Evolutionary conservation across 2,113 vertebrate species (phyloP).

Genomic region (Numida meleagris): DNA sequence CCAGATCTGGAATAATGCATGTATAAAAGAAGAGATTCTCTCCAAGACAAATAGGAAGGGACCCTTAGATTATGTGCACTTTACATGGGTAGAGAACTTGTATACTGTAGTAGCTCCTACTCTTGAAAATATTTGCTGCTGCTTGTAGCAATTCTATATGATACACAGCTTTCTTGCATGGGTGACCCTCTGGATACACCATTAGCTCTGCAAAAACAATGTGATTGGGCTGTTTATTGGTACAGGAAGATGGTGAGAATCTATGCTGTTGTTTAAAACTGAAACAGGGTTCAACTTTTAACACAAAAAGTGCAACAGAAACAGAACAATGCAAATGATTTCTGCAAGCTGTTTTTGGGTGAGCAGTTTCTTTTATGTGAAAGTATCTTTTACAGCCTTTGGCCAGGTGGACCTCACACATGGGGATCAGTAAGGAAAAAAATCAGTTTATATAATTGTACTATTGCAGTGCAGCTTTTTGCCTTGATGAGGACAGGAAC

Average conservation of each 20-base stretch:
- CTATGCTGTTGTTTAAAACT: neutral
- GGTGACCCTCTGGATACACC: neutral
- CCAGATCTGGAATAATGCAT: neutral
- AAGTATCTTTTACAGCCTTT: no score
- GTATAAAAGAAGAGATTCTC: neutral
- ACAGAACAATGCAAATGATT: neutral
- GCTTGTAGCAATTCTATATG: neutral
- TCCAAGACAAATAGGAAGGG: neutral
- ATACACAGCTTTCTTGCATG: neutral
- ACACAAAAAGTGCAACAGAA: neutral
- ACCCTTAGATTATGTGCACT: neutral
- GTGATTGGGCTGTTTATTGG: neutral
- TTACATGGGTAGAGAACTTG: rapidly evolving
- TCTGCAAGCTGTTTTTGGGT: neutral
- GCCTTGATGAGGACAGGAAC: neutral
- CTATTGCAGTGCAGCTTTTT: neutral
- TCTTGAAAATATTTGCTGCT: neutral
- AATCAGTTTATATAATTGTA: neutral
- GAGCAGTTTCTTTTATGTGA: neutral
- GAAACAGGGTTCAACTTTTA: neutral
- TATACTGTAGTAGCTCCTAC: neutral
- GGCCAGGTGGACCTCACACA: neutral
- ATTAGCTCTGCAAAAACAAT: neutral
- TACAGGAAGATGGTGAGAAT: neutral
- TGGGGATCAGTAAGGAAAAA: neutral